A percentile compares a stretch with the other conserved stretches of the same genome.
phyloP scores from a whole-genome alignment of 2,888 invertebrate genomes.

The Epinotia brunnichana region DNA sequence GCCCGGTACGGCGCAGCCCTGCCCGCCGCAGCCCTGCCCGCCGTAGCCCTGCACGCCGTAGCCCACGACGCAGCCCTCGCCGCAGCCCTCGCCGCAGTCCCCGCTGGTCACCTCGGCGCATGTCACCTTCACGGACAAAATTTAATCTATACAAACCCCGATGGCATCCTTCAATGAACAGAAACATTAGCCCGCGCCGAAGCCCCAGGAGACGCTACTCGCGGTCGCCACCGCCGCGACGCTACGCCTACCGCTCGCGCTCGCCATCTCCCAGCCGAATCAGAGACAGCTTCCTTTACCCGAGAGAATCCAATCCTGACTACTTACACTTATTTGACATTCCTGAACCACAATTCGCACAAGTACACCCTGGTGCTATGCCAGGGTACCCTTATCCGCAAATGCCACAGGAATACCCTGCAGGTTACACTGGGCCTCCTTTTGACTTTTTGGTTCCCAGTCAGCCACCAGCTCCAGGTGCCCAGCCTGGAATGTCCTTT shows the following conservation, averaged over 20 bases:
- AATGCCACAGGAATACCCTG: conserved; percentile 12
- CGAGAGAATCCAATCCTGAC: conserved; percentile 49
- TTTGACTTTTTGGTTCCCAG: conserved; percentile 23
- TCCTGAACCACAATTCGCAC: conserved; percentile 13
- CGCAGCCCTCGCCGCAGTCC: conserved; percentile 42
- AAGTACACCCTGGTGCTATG: conserved; percentile 14
- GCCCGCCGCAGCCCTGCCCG: conserved; percentile 46
- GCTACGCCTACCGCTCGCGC: conserved; percentile 23
- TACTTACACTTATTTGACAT: conserved; percentile 41
- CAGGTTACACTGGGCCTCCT: conserved; percentile 15
- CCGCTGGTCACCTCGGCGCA: conserved; percentile 8
- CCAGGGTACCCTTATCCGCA: conserved; percentile 35
- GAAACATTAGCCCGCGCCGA: conserved; percentile 22
- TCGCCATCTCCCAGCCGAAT: conserved; percentile 48
- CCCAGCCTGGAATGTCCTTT: conserved; percentile 33
- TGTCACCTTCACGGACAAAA: background rate
- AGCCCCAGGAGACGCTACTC: conserved; percentile 39
- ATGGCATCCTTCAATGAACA: background rate
- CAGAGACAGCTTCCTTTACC: conserved; percentile 63
- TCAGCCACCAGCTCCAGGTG: conserved; percentile 44
- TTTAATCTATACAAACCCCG: conserved; percentile 31
- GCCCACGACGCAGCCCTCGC: conserved; percentile 47
- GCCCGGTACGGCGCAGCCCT: conserved; percentile 47
- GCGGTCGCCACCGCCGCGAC: conserved; percentile 39
- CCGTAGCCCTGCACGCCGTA: conserved; percentile 48